Base-by-base conservation (phyloP, 2,113 vertebrate species). In the Paradisaea rubra region DNA sequence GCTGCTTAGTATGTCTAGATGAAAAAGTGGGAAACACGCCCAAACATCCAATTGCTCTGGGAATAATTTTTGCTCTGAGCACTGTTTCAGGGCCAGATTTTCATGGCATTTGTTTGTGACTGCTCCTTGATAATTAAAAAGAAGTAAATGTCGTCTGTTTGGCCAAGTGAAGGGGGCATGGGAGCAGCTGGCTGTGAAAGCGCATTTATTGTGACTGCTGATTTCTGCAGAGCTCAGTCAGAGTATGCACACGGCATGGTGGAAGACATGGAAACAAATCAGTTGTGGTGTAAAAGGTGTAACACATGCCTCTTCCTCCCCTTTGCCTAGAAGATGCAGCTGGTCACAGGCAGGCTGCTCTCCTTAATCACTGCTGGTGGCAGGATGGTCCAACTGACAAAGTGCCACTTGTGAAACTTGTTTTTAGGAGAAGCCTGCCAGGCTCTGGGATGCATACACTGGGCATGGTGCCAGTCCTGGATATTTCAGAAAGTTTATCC, bases 311-410 rank as follows among this genome's bases (percentile, higher is more conserved):
- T 90, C 49, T 69, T 86, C 30, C n/a, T 82, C 50, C 49, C 30
- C 47, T 71, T 73, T 49, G 53, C 53, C 45, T 54, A 9, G 35
- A 54, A 64, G 56, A 63, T 0, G 3, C 1, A 8, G 18, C 33
- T 1, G 6, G 35, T 28, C 1, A 1, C 25, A 45, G 82, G 57
- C 64, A 66, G 56, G 42, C 73, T 71, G 76, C 42, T 52, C 24
- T 68, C 6, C 1, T 44, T 2, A 1, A 24, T 24, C 2, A 8
- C 31, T 23, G 1, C 4, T 0, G 0, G 37, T 3, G 4, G 27
- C 52, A 91, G 52, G 35, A 53, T 0, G 0, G 28, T n/a, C 71
- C 42, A 20, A 50, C 53, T 76, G 57, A 35, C 0, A 3, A 15
- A 71, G 59, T 1, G 1, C 76, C 0, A 0, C 49, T 39, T 2